Evolutionary conservation across 92 coral and sea anemone species (phyloP).

Genomic region (Palythoa grandiflora): DNA sequence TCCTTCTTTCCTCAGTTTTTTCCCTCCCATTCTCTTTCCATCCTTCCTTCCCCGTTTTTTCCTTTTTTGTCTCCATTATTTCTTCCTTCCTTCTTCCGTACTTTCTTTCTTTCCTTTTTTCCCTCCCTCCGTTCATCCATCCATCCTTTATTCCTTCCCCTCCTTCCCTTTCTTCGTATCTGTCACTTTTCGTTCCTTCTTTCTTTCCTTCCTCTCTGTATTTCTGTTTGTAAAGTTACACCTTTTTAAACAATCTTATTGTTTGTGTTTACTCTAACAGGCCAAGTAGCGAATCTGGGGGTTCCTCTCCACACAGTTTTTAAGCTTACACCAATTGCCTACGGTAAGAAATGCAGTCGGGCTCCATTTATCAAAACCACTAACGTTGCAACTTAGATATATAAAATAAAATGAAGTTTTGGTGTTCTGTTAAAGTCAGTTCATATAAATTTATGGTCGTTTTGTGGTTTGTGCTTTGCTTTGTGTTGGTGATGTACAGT

Average conservation of each 20-base stretch:
- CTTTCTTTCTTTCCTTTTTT: too few relatives aligned
- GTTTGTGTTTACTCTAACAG: constrained; percentile 56
- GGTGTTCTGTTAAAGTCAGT: too few relatives aligned
- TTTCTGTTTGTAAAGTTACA: background rate
- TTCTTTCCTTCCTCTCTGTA: background rate
- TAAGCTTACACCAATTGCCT: constrained; percentile 97
- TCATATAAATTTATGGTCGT: too few relatives aligned
- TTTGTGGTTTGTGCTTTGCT: too few relatives aligned
- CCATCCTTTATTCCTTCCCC: background rate
- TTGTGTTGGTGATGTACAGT: too few relatives aligned
- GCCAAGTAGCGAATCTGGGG: constrained; percentile 81
- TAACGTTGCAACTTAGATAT: too few relatives aligned
- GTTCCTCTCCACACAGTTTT: constrained; percentile 96
- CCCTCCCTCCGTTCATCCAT: background rate
- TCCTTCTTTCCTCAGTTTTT: too few relatives aligned
- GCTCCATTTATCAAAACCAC: background rate
- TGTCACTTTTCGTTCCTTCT: background rate
- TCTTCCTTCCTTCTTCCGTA: background rate
- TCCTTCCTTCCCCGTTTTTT: background rate
- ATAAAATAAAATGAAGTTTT: too few relatives aligned
- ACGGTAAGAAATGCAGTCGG: constrained; percentile 72
- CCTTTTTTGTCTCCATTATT: background rate
- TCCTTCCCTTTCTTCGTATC: background rate
- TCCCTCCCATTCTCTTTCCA: background rate
- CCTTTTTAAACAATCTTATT: background rate